Base-by-base conservation (phyloP, 2,888 invertebrate species). In the Tenthredo amoena region DNA sequence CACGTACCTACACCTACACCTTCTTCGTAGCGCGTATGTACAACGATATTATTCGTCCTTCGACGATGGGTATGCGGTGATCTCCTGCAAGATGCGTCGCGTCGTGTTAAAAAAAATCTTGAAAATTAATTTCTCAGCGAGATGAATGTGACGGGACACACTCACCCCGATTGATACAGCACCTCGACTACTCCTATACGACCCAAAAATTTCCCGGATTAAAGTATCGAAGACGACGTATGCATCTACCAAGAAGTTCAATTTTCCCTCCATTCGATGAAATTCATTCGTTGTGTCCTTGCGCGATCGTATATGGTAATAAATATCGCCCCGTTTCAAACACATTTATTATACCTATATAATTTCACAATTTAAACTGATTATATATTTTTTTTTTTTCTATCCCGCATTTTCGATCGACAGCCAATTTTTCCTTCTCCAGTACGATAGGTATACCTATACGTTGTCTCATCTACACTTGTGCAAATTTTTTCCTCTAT, bases 41-140 rank as follows among this genome's bases (percentile, higher is more conserved):
- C 62, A 58, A 55, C 43, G 68, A 83, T 40, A 31, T 31, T 50
- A 50, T 43, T 21, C 72, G 55, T 50, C 77, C 55, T 55, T 77
- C 47, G 77, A 31, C 77, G 34, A 77, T 55, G 37, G 3, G 55
- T n/a, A 55, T 55, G 55, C 47, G 15, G n/a, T 6, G 40, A 34
- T 71, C 71, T 18, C 34, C 71, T 18, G 37, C 3, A 72, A 62
- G 62, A 21, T 62, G 62, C 26, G 10, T 62, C 12, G 62, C 26
- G 10, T 62, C 12, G 21, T 3, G 10, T 62, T 26, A 2, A 12
- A 9, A 26, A 62, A 62, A 62, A 62, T 62, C 10, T 47, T 15
- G 47, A 12, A 12, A 62, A 62, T 26, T 12, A 62, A 12, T 10
- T 62, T n/a, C n/a, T 6, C n/a, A 18, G 5, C 18, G 18, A 5